These are phyloP conservation scores for Gymnobelideus leadbeateri DNA, from an alignment of 2,113 vertebrate genomes.

Conservation along the genomic window DNA sequence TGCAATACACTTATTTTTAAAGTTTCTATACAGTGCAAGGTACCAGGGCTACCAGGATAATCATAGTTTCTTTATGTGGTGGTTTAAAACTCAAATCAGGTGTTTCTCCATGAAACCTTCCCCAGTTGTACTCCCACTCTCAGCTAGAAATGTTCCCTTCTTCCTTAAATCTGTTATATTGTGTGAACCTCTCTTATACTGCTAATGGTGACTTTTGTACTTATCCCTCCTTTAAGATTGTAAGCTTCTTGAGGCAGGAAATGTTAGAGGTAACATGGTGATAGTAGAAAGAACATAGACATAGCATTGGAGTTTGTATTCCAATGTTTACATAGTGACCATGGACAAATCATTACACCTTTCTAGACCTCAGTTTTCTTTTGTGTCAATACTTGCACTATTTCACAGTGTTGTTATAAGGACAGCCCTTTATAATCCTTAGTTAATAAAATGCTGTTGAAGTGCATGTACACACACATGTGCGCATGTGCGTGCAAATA, in stretches of 20 bases:
- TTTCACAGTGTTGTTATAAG: background rate
- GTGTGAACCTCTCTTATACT: background rate
- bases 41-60: background rate
- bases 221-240: background rate
- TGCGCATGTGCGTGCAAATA: accelerated
- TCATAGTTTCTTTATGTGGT: background rate
- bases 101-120: background rate
- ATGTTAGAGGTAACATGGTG: background rate
- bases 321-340: background rate
- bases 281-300: background rate
- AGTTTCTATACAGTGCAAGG: background rate
- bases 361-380: constrained; percentile 1
- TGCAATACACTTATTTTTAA: background rate
- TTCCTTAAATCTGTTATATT: background rate
- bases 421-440: background rate
- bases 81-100: background rate
- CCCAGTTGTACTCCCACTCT: background rate
- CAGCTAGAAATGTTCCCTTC: background rate
- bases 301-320: background rate
- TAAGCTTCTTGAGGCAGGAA: background rate
- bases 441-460: background rate
- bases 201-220: background rate
- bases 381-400: background rate
- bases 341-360: background rate
- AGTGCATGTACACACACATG: background rate